Conservation (phyloP, 2,113 vertebrate genomes). For the Calypte anna region DNA sequence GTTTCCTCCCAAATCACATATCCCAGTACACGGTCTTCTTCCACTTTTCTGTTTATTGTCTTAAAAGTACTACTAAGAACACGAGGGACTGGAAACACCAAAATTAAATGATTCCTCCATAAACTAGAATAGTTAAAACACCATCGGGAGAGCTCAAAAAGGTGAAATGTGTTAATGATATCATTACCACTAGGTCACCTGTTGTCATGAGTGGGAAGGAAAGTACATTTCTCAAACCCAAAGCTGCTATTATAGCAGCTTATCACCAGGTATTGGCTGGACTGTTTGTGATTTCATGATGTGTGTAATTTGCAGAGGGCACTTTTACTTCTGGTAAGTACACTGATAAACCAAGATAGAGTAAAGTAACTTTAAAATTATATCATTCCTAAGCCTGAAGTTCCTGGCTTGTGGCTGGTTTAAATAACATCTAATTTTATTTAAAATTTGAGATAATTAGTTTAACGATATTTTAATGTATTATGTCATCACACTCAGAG, state of each 20-base stretch:
- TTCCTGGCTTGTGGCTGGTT: background rate
- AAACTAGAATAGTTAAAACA: slow-evolving; percentile 38
- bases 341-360: background rate
- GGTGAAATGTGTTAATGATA: slow-evolving; percentile 63
- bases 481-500: background rate
- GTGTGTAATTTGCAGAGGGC: background rate
- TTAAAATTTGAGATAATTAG: background rate
- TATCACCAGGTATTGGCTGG: slow-evolving; percentile 20
- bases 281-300: background rate
- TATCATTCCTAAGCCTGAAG: background rate
- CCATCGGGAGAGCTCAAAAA: slow-evolving; percentile 41
- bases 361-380: background rate
- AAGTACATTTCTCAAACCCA: slow-evolving; percentile 23
- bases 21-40: background rate
- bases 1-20: background rate
- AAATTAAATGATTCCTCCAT: slow-evolving; percentile 42
- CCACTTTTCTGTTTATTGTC: slow-evolving; percentile 7
- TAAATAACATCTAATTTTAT: background rate
- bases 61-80: slow-evolving; percentile 17
- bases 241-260: slow-evolving; percentile 26
- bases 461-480: background rate
- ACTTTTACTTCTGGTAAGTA: background rate
- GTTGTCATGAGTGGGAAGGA: background rate
- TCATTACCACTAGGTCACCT: slow-evolving; percentile 62
- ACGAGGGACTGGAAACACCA: slow-evolving; percentile 17